A percentile compares a stretch with the other conserved stretches of the same genome.
These are phyloP conservation scores for Pygoscelis antarcticus DNA, from an alignment of 2,113 vertebrate species.

Conservation along the genomic window DNA sequence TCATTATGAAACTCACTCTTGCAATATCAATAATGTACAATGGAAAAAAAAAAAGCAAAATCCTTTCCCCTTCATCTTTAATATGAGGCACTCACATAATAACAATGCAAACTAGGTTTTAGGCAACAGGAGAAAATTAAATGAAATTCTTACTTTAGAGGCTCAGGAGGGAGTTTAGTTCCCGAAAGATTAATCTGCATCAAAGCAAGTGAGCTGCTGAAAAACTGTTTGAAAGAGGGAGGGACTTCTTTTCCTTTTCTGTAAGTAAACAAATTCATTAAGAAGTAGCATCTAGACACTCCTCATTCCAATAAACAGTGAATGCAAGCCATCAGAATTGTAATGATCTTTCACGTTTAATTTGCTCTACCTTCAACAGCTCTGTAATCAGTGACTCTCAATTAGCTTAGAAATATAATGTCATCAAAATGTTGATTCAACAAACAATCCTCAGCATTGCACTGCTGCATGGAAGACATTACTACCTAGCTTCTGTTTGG, in stretches of 20 bases:
- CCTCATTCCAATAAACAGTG: not conserved
- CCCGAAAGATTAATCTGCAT: conserved; percentile 92
- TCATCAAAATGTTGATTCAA: conserved; percentile 50
- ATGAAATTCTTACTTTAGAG: conserved; percentile 87
- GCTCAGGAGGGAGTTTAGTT: conserved; percentile 93
- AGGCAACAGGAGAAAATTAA: conserved; percentile 28
- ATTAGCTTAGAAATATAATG: conserved; percentile 37
- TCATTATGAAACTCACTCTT: not conserved
- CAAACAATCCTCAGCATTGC: not conserved
- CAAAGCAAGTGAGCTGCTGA: conserved; percentile 91
- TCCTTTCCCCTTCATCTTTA: not conserved
- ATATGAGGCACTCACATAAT: not conserved
- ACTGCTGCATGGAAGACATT: not conserved
- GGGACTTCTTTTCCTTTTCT: conserved; percentile 96
- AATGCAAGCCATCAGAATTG: not conserved
- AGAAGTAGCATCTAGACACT: not conserved
- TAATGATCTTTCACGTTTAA: conserved; percentile 15
- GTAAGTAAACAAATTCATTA: conserved; percentile 24
- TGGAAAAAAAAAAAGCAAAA: not conserved
- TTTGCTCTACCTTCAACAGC: not conserved
- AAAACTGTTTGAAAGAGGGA: conserved; percentile 95
- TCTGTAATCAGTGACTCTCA: conserved; percentile 29
- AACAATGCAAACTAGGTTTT: not conserved
- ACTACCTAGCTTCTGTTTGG: not conserved
- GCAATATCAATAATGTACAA: not conserved